A percentile compares a stretch with the other conserved stretches of the same genome.
Conservation (phyloP, 2,113 vertebrate species). For the Struthio camelus region DNA sequence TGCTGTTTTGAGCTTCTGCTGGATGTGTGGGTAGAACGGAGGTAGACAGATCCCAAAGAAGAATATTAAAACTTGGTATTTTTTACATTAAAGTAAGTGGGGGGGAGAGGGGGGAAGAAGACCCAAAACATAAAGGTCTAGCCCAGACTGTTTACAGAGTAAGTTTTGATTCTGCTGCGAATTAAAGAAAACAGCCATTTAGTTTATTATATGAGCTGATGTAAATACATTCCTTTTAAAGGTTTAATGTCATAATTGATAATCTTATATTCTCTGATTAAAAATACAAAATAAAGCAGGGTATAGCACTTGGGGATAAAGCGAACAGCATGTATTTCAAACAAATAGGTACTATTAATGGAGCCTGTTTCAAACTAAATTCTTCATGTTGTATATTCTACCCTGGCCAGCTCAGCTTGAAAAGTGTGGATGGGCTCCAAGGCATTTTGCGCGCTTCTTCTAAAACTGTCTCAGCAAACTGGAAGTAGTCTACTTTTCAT, state of each 20-base stretch:
- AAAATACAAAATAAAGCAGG: neutral
- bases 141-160: neutral
- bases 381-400: neutral
- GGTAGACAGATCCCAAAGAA: neutral
- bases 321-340: neutral
- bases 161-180: neutral
- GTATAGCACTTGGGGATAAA: neutral
- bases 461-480: neutral
- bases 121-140: neutral
- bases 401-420: neutral
- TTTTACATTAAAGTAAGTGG: neutral
- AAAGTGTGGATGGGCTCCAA: neutral
- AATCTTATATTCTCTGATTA: neutral
- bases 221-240: neutral
- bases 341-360: neutral
- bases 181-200: neutral
- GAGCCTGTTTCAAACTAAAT: neutral
- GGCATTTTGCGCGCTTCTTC: neutral
- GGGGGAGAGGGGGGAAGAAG: accelerated
- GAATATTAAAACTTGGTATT: neutral
- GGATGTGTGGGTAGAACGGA: neutral
- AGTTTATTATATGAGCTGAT: neutral
- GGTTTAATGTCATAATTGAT: neutral
- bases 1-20: neutral
- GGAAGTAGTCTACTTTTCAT: neutral